Evolutionary conservation across 1,140 invertebrate species (phyloP).

Genomic region (Drosophila arizonae): DNA sequence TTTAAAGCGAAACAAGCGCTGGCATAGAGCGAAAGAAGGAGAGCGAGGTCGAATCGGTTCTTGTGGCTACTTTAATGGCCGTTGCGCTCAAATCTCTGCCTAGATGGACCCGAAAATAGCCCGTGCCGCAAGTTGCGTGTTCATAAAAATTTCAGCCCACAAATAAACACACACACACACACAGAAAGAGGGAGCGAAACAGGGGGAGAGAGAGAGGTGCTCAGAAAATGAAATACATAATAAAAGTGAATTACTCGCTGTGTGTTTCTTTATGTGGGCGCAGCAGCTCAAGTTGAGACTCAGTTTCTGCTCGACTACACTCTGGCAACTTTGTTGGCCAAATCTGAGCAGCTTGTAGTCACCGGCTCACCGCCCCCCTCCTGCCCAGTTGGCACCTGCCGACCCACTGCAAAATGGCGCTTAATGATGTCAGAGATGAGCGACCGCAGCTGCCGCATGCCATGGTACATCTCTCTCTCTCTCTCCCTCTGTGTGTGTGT

Average conservation of each 20-base stretch:
- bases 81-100: constrained; percentile 28
- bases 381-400: constrained; percentile 20
- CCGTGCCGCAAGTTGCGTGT: constrained; percentile 15
- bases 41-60: constrained; percentile 14
- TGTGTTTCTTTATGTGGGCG: constrained; percentile 33
- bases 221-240: constrained; percentile 37
- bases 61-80: constrained; percentile 32
- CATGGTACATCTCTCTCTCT: not conserved
- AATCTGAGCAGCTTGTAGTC: constrained; percentile 34
- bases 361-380: not conserved
- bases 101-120: constrained; percentile 17
- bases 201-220: not conserved
- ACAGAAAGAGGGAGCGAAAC: not conserved
- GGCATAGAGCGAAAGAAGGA: not conserved
- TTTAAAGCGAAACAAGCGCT: constrained; percentile 65
- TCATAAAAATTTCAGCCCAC: constrained; percentile 24
- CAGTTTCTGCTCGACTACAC: constrained; percentile 73
- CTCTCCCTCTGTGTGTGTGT: not conserved
- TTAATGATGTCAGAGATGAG: constrained; percentile 79
- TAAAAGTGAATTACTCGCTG: constrained; percentile 51
- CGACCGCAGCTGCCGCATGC: constrained; percentile 47
- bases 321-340: constrained; percentile 53
- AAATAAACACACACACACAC: constrained; percentile 16
- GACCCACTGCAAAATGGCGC: constrained; percentile 59
- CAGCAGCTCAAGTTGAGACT: constrained; percentile 38